Base-by-base conservation (phyloP, 2,797 vertebrate species). In the Tinamus major region DNA sequence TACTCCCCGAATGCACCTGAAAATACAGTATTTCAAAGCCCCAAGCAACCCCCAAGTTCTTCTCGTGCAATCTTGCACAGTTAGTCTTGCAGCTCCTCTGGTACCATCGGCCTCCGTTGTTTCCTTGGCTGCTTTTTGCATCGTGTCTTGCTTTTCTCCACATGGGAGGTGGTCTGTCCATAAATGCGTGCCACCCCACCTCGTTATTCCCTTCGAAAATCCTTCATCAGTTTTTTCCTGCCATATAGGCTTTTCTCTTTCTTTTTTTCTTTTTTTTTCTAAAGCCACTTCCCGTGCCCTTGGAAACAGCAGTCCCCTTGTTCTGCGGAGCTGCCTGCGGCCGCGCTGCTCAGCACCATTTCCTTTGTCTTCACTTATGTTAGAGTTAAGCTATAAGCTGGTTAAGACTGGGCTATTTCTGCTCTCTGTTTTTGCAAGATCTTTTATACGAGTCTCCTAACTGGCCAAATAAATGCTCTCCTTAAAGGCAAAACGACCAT, bases 81-180 rank as follows among this genome's bases (percentile, higher is more conserved):
- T 61, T 82, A 85, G 85, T 44, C 21, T 51, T 91, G 85, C 88
- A 89, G 75, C 92, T 93, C 79, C 78, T 82, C 90, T 92, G 89
- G 83, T 93, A 95, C 92, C 89, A 26, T 79, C 90, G 89, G 62
- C 76, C 84, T 72, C 86, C 79, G 75, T 94, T 96, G 92, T 96
- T 93, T 89, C 88, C 81, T 89, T 90, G 58, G 68, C 83, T 70
- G 71, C 72, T 90, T 90, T 93, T 89, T 84, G 80, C 92, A 85
- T 13, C 59, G 10, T 56, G 64, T 14, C 76, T 88, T 91, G 68
- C 61, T 94, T 61, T 94, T 93, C 62, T 92, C 35, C 71, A 71
- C 35, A 71, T 88, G 90, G 42, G 39, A 85, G 64, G 76, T 90
- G 94, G n/a, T 51, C 88, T 81, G 88, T 69, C 62, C 14, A 27